Conservation (phyloP, 1,140 invertebrate genomes). For the Adoxophyes honmai region DNA sequence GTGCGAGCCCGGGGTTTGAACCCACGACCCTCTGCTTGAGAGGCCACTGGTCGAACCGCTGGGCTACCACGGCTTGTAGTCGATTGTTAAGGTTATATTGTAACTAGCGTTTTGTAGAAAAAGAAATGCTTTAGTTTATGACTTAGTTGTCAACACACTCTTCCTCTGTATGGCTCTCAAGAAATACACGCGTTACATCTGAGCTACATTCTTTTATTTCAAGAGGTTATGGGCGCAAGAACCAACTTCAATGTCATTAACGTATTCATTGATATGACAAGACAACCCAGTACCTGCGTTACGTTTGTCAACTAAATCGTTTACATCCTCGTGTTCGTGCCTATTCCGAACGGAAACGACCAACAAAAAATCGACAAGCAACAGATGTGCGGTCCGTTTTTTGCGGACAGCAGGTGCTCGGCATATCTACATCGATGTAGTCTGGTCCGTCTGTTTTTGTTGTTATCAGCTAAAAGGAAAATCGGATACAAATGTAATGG, state of each 20-base stretch:
- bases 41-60: no score
- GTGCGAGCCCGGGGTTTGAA: no score
- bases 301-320: neutral
- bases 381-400: constrained; percentile 8
- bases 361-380: neutral
- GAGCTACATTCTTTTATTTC: no score
- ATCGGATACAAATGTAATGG: neutral
- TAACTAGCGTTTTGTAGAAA: no score
- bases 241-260: neutral
- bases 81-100: no score
- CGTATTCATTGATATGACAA: neutral
- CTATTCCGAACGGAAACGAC: neutral
- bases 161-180: no score
- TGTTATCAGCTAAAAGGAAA: constrained; percentile 3
- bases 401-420: neutral
- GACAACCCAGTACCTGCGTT: neutral
- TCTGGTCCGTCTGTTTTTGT: neutral
- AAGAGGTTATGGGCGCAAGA: no score
- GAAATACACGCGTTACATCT: no score
- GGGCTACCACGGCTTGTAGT: no score
- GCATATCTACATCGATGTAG: neutral
- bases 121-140: no score
- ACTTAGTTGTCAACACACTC: no score
- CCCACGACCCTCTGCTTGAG: no score
- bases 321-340: neutral